These are phyloP conservation scores for Antrozous pallidus DNA, from an alignment of 2,797 vertebrate species.

Conservation along the genomic window DNA sequence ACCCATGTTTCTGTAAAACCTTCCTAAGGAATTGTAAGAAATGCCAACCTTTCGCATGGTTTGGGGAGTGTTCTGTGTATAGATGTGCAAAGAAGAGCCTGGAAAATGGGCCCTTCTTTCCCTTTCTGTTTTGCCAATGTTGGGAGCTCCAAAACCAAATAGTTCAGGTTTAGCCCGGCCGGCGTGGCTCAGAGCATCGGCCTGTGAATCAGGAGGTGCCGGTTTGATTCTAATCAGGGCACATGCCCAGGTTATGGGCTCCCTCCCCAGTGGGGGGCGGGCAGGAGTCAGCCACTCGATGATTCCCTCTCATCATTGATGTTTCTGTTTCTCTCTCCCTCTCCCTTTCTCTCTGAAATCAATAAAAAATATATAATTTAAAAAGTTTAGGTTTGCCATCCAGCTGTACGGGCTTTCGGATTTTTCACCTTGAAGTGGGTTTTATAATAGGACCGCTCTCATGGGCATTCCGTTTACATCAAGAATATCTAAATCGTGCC, in stretches of 20 bases:
- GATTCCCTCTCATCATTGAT: too few relatives aligned
- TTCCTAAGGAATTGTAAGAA: not conserved
- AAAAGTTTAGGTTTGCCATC: not conserved
- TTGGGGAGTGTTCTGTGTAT: not conserved
- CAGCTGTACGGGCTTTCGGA: not conserved
- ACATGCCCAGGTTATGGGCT: too few relatives aligned
- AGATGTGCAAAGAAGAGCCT: not conserved
- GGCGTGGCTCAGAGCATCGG: too few relatives aligned
- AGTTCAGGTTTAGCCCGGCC: not conserved
- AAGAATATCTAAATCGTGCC: not conserved
- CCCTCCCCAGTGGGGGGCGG: too few relatives aligned
- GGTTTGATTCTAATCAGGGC: too few relatives aligned
- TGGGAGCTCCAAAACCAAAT: not conserved
- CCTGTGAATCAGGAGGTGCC: too few relatives aligned
- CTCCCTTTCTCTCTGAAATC: too few relatives aligned
- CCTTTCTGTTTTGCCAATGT: not conserved
- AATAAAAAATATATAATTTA: not conserved
- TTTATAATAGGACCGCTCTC: not conserved
- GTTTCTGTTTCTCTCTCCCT: too few relatives aligned
- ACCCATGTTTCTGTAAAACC: not conserved
- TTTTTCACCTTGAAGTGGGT: not conserved
- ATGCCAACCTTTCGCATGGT: rapidly evolving
- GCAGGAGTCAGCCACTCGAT: too few relatives aligned
- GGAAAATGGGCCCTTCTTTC: not conserved
- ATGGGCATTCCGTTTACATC: not conserved